Conservation (phyloP, 2,797 vertebrate species). For the Heliangelus exortis region DNA sequence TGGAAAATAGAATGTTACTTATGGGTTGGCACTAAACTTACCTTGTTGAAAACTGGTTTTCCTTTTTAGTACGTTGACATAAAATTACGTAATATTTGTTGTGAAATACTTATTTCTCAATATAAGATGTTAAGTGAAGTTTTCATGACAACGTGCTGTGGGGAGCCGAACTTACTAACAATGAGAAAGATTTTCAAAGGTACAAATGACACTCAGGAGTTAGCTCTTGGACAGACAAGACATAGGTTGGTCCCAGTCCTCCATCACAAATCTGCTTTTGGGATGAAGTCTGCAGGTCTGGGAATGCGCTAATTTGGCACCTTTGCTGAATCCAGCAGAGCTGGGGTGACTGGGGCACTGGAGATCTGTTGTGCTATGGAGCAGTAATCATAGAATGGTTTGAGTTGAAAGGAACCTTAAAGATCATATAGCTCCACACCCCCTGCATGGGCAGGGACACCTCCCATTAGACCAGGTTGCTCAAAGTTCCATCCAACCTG, state of each 20-base stretch:
- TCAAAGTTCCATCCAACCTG: too few species aligned
- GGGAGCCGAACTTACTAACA: background rate
- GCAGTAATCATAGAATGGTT: background rate
- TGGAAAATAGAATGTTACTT: background rate
- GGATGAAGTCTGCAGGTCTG: background rate
- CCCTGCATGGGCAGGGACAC: too few species aligned
- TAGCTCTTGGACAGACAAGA: background rate
- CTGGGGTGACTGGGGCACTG: background rate
- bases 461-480: too few species aligned
- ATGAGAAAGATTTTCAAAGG: background rate
- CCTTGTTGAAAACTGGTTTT: background rate
- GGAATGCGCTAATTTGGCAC: background rate
- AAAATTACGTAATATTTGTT: background rate
- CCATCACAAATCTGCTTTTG: background rate
- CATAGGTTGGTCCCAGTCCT: background rate
- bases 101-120: background rate
- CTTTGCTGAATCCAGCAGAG: background rate
- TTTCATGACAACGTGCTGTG: fast-evolving
- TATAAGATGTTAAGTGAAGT: background rate
- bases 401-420: too few species aligned
- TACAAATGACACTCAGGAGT: background rate
- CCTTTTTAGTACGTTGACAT: background rate
- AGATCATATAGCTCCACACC: too few species aligned
- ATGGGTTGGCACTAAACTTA: background rate
- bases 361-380: background rate